These are phyloP conservation scores for Lutjanus campechanus DNA, from an alignment of 2,797 vertebrate species.

Conservation along the genomic window DNA sequence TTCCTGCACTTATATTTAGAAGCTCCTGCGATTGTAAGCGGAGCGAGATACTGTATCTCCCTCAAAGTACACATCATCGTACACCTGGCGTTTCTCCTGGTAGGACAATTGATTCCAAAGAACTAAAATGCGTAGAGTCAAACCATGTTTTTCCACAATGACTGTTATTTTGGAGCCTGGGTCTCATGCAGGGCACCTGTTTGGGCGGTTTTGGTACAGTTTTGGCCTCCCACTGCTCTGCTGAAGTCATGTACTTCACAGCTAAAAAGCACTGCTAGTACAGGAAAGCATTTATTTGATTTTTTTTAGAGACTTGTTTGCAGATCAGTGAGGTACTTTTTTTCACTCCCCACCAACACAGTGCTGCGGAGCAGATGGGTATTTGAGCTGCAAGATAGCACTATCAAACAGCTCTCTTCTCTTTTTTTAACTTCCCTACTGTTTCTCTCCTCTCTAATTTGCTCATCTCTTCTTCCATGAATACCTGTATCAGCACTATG, in stretches of 20 bases:
- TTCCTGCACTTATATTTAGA: conserved; percentile 12
- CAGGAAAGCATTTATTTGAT: conserved; percentile 55
- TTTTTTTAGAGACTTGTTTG: conserved; percentile 44
- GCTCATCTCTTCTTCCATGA: conserved; percentile 21
- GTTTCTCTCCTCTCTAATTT: conserved; percentile 32
- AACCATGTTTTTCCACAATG: conserved; percentile 23
- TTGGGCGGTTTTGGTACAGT: conserved; percentile 40
- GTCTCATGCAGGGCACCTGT: conserved; percentile 27
- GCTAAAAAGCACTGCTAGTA: conserved; percentile 47
- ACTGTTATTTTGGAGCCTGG: conserved; percentile 45
- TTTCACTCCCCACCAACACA: conserved; percentile 45
- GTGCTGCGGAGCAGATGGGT: conserved; percentile 63
- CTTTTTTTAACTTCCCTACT: conserved; percentile 14
- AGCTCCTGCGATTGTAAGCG: not conserved
- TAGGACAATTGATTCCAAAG: conserved; percentile 44
- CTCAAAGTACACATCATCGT: conserved; percentile 37
- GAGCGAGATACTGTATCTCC: not conserved
- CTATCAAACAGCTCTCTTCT: conserved; percentile 32
- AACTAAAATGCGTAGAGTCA: conserved; percentile 34
- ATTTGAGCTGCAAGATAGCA: conserved; percentile 54
- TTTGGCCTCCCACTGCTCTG: conserved; percentile 59
- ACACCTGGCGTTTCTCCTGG: conserved; percentile 21
- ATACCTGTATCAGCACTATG: conserved; percentile 15
- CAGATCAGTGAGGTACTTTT: conserved; percentile 45
- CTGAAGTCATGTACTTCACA: conserved; percentile 25